phyloP scores from a whole-genome alignment of 2,888 invertebrate species.

The Tetragnatha montana region DNA sequence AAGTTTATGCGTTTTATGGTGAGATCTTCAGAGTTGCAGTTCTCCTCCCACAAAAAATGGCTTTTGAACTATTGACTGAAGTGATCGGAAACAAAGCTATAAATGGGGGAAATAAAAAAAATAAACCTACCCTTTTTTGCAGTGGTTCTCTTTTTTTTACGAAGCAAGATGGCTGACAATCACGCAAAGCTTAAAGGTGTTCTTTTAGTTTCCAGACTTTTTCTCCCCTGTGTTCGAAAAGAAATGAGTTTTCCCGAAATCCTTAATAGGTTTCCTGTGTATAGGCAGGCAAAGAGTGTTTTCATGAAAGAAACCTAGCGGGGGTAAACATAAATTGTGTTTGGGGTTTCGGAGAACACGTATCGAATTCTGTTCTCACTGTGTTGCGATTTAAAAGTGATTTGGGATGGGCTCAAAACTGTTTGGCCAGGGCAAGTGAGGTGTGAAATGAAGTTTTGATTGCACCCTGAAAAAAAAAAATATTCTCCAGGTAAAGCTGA shows the following conservation, averaged over 20 bases:
- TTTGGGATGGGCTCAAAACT: too few relatives aligned
- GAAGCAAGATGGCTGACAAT: not conserved
- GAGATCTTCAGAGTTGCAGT: not conserved
- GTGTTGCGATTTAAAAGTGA: not conserved
- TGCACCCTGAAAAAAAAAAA: too few relatives aligned
- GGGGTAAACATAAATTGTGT: not conserved
- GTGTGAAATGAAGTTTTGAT: too few relatives aligned
- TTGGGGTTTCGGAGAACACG: not conserved
- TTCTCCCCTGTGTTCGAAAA: not conserved
- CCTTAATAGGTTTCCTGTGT: not conserved
- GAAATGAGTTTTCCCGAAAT: not conserved
- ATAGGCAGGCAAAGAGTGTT: not conserved
- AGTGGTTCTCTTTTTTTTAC: not conserved
- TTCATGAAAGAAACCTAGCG: not conserved
- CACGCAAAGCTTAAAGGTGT: not conserved
- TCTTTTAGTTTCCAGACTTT: not conserved
- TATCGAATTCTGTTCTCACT: not conserved
- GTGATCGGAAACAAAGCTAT: not conserved
- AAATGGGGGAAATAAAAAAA: not conserved
- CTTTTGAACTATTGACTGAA: not conserved
- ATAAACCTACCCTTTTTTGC: not conserved
- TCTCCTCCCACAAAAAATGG: not conserved
- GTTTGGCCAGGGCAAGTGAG: too few relatives aligned
- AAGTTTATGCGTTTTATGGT: not conserved
- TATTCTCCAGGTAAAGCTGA: too few relatives aligned